These are phyloP conservation scores for Pholis gunnellus DNA, from an alignment of 2,113 vertebrate genomes.

Conservation along the genomic window DNA sequence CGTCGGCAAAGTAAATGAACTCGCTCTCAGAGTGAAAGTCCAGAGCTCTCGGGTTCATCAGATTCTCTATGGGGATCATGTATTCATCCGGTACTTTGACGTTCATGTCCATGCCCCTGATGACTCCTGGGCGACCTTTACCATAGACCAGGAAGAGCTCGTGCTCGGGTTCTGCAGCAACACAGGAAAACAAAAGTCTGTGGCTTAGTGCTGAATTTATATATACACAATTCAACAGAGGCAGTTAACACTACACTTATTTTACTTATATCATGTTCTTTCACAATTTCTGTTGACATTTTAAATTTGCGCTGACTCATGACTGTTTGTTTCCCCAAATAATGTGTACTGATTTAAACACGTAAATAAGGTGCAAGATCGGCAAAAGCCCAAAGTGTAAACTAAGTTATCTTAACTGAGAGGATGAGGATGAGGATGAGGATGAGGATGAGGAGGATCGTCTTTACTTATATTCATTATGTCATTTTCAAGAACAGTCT, in stretches of 20 bases:
- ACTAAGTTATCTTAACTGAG: conserved; percentile 44
- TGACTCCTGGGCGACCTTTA: conserved; percentile 95
- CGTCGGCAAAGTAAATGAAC: conserved; percentile 97
- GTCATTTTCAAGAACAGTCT: conserved; percentile 51
- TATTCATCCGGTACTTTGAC: conserved; percentile 96
- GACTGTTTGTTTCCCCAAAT: background rate
- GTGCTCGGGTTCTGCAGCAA: conserved; percentile 90
- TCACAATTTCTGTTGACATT: background rate
- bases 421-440: background rate
- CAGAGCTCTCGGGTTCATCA: conserved; percentile 95
- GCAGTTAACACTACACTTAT: conserved; percentile 1
- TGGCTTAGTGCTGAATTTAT: background rate
- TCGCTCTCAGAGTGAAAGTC: conserved; percentile 95
- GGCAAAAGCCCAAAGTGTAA: conserved; percentile 36
- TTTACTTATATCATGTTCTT: background rate
- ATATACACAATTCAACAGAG: background rate
- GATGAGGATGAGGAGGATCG: background rate
- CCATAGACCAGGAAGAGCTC: conserved; percentile 97
- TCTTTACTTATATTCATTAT: conserved; percentile 49
- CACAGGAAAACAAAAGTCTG: background rate
- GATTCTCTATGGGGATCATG: conserved; percentile 98
- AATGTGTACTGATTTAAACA: conserved; percentile 27
- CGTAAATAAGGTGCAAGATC: conserved; percentile 14
- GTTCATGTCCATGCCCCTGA: conserved; percentile 97
- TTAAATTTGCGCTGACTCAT: conserved; percentile 16